These are phyloP conservation scores for Eciton burchellii DNA, from an alignment of 1,140 invertebrate genomes.

Conservation along the genomic window DNA sequence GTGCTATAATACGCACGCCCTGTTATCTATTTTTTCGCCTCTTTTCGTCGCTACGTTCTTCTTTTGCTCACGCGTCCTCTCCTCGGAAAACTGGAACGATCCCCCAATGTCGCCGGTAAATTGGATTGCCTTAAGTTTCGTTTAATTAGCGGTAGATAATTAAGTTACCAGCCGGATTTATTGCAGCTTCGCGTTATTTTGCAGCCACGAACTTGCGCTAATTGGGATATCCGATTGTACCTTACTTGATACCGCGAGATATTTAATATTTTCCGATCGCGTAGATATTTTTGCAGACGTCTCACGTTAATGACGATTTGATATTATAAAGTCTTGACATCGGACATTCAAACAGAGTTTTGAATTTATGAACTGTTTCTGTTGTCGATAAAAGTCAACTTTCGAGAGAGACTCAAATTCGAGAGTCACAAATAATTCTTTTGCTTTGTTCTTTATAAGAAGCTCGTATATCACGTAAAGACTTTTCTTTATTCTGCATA, in stretches of 20 bases:
- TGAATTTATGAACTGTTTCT: not conserved
- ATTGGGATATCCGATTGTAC: conserved; percentile 31
- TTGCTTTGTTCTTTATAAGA: not conserved
- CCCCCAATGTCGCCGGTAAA: conserved; percentile 1
- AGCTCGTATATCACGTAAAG: not conserved
- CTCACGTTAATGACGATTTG: not conserved
- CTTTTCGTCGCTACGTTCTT: not conserved
- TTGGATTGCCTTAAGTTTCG: conserved; percentile 15
- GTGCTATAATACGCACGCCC: not conserved
- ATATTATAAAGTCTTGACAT: conserved; percentile 3
- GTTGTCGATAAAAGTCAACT: not conserved
- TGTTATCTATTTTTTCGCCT: not conserved
- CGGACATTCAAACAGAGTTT: not conserved
- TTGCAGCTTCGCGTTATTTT: conserved; percentile 14
- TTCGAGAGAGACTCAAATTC: too few species aligned
- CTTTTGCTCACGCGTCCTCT: not conserved
- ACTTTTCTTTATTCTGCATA: not conserved
- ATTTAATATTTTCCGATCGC: not conserved
- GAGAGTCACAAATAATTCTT: too few species aligned
- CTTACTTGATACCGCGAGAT: too few species aligned
- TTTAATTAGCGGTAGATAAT: conserved; percentile 37
- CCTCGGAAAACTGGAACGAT: conserved; percentile 25
- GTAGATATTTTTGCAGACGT: conserved; percentile 10
- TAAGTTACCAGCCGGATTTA: conserved; percentile 5
- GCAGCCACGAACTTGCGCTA: conserved; percentile 3